Conservation (phyloP, 1,140 invertebrate genomes). For the Cepaea nemoralis region DNA sequence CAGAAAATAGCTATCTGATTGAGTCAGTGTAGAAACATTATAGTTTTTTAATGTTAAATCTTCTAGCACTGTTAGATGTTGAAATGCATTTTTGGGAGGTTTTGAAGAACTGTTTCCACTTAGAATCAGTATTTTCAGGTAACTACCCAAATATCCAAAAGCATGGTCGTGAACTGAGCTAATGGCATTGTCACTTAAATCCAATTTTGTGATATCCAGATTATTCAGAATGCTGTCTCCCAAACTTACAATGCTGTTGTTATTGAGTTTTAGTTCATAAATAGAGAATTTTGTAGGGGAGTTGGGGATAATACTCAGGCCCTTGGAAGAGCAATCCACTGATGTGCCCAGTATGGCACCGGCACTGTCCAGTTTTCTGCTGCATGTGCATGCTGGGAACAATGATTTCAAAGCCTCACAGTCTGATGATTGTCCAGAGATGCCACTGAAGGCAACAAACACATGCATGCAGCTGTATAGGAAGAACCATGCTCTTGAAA, state of each 20-base stretch:
- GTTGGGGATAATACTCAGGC: background rate
- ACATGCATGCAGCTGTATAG: background rate
- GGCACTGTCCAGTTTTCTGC: background rate
- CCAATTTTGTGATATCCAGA: background rate
- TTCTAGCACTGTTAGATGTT: background rate
- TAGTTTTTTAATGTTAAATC: background rate
- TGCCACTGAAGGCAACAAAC: background rate
- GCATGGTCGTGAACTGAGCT: background rate
- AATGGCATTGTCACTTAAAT: background rate
- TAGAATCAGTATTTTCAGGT: conserved; percentile 9
- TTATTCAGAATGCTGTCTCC: background rate
- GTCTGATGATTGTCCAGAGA: background rate
- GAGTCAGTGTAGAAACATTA: background rate
- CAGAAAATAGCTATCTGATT: background rate
- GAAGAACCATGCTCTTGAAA: background rate
- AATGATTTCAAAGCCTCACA: background rate
- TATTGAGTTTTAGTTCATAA: background rate
- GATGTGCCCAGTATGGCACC: background rate
- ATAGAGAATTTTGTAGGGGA: background rate
- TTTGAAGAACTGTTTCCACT: background rate
- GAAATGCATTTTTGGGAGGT: background rate
- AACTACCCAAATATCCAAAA: background rate
- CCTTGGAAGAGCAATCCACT: background rate
- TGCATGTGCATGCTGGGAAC: background rate
- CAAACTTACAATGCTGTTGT: background rate